Percentiles rank a stretch among this genome's conserved stretches.
Evolutionary conservation across 1,140 invertebrate genomes (phyloP).

Genomic region (Anoplolepis gracilipes): DNA sequence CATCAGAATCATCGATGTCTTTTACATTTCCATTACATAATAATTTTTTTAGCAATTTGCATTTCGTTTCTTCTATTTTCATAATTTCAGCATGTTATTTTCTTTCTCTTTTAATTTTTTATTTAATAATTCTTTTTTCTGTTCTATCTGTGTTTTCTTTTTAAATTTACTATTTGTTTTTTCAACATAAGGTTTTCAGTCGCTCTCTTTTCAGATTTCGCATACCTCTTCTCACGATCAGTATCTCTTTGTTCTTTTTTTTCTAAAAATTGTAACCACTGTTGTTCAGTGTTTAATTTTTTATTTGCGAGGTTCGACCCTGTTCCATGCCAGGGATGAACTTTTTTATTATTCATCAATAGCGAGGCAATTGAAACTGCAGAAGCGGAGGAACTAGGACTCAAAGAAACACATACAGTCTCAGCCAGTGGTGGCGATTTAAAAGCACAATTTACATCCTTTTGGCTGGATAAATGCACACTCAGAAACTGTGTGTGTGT

Average conservation of each 20-base stretch:
- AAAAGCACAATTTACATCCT: background rate
- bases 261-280: constrained; percentile 16
- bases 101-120: constrained; percentile 4
- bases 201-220: background rate
- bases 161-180: constrained; percentile 16
- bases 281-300: constrained; percentile 15
- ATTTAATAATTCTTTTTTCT: background rate
- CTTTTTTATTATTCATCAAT: background rate
- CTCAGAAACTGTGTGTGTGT: background rate
- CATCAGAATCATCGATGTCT: background rate
- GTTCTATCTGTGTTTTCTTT: constrained; percentile 25
- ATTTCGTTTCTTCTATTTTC: background rate
- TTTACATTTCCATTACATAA: background rate
- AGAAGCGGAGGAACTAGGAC: background rate
- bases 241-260: constrained; percentile 10
- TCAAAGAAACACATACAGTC: background rate
- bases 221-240: background rate
- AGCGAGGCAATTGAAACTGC: background rate
- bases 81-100: constrained; percentile 8
- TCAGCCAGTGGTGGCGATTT: background rate
- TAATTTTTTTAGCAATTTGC: constrained; percentile 20
- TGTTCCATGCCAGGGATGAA: background rate
- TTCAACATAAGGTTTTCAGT: background rate
- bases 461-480: background rate
- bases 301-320: background rate